Conservation (phyloP, 1,140 invertebrate species). For the Gryllus bimaculatus region DNA sequence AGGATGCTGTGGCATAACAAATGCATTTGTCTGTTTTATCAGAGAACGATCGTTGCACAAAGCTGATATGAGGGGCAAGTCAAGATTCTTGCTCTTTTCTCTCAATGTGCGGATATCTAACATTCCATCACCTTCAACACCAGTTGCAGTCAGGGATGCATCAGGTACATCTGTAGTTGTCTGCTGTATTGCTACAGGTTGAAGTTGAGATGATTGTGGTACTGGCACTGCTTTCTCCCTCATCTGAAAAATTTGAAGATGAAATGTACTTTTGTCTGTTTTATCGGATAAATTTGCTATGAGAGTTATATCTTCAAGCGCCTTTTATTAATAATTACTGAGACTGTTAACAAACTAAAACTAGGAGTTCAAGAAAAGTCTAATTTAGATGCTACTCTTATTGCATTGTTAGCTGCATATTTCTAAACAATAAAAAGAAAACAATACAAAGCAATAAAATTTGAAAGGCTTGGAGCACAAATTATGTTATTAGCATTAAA, state of each 20-base stretch:
- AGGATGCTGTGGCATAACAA: constrained; percentile 59
- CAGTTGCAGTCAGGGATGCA: not conserved
- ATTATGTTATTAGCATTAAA: too few species aligned
- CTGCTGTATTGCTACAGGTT: not conserved
- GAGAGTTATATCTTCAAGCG: too few species aligned
- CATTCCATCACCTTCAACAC: constrained; percentile 34
- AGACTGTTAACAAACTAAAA: too few species aligned
- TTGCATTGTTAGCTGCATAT: too few species aligned
- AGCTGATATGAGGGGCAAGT: constrained; percentile 78
- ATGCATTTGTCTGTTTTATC: constrained; percentile 74
- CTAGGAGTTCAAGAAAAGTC: too few species aligned
- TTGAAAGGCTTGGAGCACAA: too few species aligned
- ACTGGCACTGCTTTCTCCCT: constrained; percentile 3
- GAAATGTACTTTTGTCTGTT: not conserved
- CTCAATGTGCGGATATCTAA: constrained; percentile 70
- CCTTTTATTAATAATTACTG: too few species aligned
- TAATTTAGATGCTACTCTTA: too few species aligned
- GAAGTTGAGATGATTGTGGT: constrained; percentile 7
- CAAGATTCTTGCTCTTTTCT: constrained; percentile 77
- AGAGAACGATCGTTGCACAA: constrained; percentile 80
- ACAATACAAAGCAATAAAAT: too few species aligned
- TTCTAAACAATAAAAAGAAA: too few species aligned
- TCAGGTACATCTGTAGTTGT: not conserved
- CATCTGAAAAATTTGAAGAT: not conserved
- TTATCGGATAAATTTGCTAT: not conserved